Evolutionary conservation across 2,888 invertebrate genomes (phyloP).

Genomic region (Vesta saturnalis): DNA sequence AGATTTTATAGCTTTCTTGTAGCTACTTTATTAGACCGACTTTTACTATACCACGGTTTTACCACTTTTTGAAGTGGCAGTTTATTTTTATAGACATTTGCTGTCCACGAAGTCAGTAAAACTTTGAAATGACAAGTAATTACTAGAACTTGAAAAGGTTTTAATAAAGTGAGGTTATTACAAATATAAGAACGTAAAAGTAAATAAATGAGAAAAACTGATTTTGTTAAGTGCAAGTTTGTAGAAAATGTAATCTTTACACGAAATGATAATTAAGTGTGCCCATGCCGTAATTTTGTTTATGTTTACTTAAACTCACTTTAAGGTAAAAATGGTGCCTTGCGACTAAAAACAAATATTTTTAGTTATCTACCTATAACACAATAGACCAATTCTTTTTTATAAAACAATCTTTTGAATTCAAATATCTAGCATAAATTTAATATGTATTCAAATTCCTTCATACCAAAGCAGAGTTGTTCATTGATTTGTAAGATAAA

Average conservation of each 20-base stretch:
- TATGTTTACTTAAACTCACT: no score
- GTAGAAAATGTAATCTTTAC: not conserved
- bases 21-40: constrained; percentile 4
- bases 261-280: no score
- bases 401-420: not conserved
- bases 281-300: no score
- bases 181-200: not conserved
- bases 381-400: not conserved
- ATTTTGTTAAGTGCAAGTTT: not conserved
- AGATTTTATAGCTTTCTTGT: not conserved
- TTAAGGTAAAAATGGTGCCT: no score
- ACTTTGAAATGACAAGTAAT: not conserved
- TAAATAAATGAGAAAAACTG: not conserved
- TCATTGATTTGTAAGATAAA: constrained; percentile 13
- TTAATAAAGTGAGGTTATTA: not conserved
- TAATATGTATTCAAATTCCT: constrained; percentile 14
- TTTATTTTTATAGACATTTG: constrained; percentile 17
- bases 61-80: constrained; percentile 17
- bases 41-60: constrained; percentile 13
- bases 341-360: no score
- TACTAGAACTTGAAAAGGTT: not conserved
- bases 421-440: constrained; percentile 1
- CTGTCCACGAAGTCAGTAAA: constrained; percentile 1
- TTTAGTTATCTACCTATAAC: not conserved
- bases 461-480: not conserved